Percentiles rank a stretch among this genome's conserved stretches.
These are phyloP conservation scores for Nothobranchius kuhntae DNA, from an alignment of 2,113 vertebrate genomes.

Conservation along the genomic window DNA sequence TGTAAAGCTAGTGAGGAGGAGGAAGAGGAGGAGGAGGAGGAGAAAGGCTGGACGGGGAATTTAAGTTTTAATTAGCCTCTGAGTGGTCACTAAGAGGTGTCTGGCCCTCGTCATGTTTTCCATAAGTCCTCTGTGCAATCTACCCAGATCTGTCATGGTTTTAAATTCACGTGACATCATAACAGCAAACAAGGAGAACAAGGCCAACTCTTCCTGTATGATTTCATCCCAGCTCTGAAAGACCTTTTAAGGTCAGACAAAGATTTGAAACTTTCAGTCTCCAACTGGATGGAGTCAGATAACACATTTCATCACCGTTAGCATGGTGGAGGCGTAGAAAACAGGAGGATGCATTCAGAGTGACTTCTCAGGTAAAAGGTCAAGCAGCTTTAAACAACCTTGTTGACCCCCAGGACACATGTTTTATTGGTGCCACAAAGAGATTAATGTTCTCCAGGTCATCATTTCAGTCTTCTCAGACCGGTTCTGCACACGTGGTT, in stretches of 20 bases:
- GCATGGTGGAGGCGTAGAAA: not conserved
- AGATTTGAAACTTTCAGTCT: constrained; percentile 17
- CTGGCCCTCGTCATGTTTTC: constrained; percentile 17
- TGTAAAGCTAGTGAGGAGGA: constrained; percentile 9
- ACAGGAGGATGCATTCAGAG: constrained; percentile 6
- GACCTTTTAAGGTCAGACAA: constrained; percentile 29
- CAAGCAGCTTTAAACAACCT: constrained; percentile 54
- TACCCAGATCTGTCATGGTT: constrained; percentile 4
- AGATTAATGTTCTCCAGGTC: constrained; percentile 58
- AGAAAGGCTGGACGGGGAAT: constrained; percentile 4
- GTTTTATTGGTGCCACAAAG: constrained; percentile 35
- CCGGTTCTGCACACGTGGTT: constrained; percentile 65
- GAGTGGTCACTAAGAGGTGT: constrained; percentile 42
- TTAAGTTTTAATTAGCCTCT: constrained; percentile 57
- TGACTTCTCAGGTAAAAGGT: constrained; percentile 44
- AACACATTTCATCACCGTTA: constrained; percentile 17
- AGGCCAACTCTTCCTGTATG: not conserved
- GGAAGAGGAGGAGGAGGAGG: not conserved
- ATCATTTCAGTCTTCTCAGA: constrained; percentile 66
- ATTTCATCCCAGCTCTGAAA: not conserved
- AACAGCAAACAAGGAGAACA: constrained; percentile 22
- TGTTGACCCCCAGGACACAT: constrained; percentile 28
- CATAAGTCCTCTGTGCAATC: constrained; percentile 8
- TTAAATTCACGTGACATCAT: constrained; percentile 26
- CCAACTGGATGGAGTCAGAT: constrained; percentile 12